phyloP scores from a whole-genome alignment of 2,888 invertebrate species.

The Malthinus seriepunctatus region DNA sequence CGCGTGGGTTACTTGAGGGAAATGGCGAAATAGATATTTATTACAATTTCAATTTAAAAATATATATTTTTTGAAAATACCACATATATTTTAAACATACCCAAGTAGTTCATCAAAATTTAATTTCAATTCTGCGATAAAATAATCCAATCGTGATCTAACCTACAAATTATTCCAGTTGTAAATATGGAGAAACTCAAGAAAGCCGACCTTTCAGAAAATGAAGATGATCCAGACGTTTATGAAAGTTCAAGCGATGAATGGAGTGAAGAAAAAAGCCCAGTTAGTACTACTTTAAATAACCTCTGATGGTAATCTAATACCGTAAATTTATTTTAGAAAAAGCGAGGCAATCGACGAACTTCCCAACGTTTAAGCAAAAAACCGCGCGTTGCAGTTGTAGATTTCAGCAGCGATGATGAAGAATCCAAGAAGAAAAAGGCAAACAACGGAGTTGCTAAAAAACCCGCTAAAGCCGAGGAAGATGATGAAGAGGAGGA shows the following conservation, averaged over 20 bases:
- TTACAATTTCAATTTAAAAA: no score
- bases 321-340: constrained; percentile 30
- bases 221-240: constrained; percentile 50
- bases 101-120: no score
- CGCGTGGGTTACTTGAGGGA: no score
- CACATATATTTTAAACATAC: no score
- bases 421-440: constrained; percentile 30
- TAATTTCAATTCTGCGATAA: no score
- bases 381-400: constrained; percentile 42
- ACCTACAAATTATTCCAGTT: background rate
- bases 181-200: constrained; percentile 18
- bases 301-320: background rate
- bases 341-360: constrained; percentile 41
- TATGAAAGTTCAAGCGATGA: constrained; percentile 51
- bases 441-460: constrained; percentile 36
- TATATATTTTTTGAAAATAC: no score
- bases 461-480: constrained; percentile 11
- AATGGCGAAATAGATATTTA: no score
- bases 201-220: constrained; percentile 43
- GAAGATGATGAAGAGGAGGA: constrained; percentile 7
- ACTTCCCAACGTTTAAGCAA: constrained; percentile 44
- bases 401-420: constrained; percentile 39
- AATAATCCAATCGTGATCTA: background rate
- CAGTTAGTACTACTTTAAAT: constrained; percentile 26
- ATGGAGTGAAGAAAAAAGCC: constrained; percentile 42